Evolutionary conservation across 64 coral and sea anemone genomes (phyloP).

Genomic region (Actinia equina): DNA sequence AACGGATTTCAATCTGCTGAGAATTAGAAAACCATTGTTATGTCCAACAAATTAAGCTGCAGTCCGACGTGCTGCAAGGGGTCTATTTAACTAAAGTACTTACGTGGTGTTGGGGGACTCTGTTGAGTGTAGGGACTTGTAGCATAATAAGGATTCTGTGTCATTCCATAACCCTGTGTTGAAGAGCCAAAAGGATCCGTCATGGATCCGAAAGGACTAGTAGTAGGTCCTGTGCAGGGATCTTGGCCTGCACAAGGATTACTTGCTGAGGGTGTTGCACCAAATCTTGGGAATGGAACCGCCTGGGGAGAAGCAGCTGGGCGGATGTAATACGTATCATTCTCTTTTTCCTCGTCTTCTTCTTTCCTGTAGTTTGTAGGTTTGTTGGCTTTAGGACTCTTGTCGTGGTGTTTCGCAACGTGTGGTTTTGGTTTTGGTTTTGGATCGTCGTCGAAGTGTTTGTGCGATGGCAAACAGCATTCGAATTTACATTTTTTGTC

Average conservation of each 20-base stretch:
- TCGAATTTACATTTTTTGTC: constrained; percentile 31
- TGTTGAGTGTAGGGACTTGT: not conserved
- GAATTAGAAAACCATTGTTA: too few relatives aligned
- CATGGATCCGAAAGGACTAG: not conserved
- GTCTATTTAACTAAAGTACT: not conserved
- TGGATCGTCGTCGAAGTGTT: constrained; percentile 36
- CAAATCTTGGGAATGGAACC: not conserved
- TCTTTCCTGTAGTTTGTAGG: not conserved
- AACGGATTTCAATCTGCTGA: too few relatives aligned
- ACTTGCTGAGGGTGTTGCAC: not conserved
- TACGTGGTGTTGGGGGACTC: not conserved
- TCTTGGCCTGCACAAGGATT: not conserved
- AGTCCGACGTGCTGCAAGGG: too few relatives aligned
- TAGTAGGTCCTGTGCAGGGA: not conserved
- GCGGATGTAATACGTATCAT: not conserved
- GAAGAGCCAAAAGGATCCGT: constrained; percentile 21
- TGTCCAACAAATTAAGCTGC: too few relatives aligned
- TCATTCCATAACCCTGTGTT: not conserved
- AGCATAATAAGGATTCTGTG: not conserved
- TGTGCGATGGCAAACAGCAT: constrained; percentile 53
- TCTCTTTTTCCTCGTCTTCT: not conserved
- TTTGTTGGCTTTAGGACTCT: not conserved
- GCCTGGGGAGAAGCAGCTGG: constrained; percentile 40
- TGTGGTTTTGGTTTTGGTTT: constrained; percentile 25
- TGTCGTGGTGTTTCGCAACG: constrained; percentile 14